A percentile compares a stretch with the other conserved stretches of the same genome.
Evolutionary conservation across 1,140 invertebrate species (phyloP).

Genomic region (Condylostylus longicornis): DNA sequence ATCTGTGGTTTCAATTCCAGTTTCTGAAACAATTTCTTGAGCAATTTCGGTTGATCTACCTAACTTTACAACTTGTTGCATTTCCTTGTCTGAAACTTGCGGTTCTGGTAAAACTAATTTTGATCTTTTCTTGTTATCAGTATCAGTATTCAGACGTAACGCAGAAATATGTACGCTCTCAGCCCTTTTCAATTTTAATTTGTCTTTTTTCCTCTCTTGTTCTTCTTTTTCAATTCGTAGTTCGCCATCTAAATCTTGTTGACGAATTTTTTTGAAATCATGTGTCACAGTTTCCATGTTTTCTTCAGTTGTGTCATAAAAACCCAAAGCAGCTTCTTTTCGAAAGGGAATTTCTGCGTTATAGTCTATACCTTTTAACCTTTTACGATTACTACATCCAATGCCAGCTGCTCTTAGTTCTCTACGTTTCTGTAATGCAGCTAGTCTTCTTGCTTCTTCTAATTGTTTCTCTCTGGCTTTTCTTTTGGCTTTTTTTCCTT

Average conservation of each 20-base stretch:
- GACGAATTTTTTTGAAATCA: conserved; percentile 76
- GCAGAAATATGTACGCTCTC: conserved; percentile 91
- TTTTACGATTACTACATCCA: conserved; percentile 31
- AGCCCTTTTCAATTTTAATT: conserved; percentile 84
- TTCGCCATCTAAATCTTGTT: conserved; percentile 89
- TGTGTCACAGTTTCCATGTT: conserved; percentile 72
- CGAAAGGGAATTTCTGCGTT: conserved; percentile 97
- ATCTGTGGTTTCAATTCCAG: conserved; percentile 65
- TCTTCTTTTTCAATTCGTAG: conserved; percentile 79
- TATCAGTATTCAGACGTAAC: conserved; percentile 81
- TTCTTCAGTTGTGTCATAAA: conserved; percentile 88
- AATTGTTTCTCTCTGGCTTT: conserved; percentile 98
- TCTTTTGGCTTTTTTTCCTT: conserved; percentile 97
- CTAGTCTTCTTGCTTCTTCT: conserved; percentile 90
- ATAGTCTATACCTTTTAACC: conserved; percentile 73
- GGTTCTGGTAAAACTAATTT: conserved; percentile 93
- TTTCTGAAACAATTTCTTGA: conserved; percentile 76
- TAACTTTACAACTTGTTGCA: conserved; percentile 90
- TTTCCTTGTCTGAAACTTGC: conserved; percentile 86
- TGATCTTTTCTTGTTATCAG: conserved; percentile 80
- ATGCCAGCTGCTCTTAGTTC: conserved; percentile 98
- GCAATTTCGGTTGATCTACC: conserved; percentile 90
- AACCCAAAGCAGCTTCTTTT: conserved; percentile 78
- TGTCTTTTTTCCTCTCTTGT: conserved; percentile 74
- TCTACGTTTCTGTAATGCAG: conserved; percentile 88